These are phyloP conservation scores for Penaeus indicus DNA, from an alignment of 1,140 invertebrate genomes.

Conservation along the genomic window DNA sequence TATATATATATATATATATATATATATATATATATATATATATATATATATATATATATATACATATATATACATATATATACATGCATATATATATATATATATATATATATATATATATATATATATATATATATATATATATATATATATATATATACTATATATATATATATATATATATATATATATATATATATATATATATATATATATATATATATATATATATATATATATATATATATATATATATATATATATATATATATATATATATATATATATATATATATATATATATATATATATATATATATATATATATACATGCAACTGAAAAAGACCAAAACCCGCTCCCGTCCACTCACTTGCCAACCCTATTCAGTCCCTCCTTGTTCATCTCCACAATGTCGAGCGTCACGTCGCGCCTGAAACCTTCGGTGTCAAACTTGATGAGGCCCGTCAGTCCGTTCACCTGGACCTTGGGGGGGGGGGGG, in stretches of 20 bases:
- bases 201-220: too few relatives aligned
- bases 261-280: not conserved
- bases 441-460: conserved; percentile 94
- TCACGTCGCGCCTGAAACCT: conserved; percentile 91
- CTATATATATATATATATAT: too few relatives aligned
- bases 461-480: conserved; percentile 92
- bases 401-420: conserved; percentile 90
- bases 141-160: too few relatives aligned
- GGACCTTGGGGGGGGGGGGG: conserved; percentile 76
- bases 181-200: too few relatives aligned
- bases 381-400: conserved; percentile 77
- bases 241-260: not conserved
- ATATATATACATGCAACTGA: not conserved
- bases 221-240: too few relatives aligned
- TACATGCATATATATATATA: too few relatives aligned
- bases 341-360: not conserved
- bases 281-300: conserved; percentile 7
- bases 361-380: conserved; percentile 75
- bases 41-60: too few relatives aligned
- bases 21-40: not conserved
- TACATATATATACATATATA: too few relatives aligned
- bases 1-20: not conserved
- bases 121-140: too few relatives aligned
- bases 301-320: not conserved
- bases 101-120: too few relatives aligned